Conservation (phyloP, 2,888 invertebrate species). For the Cerceris ruficornis region DNA sequence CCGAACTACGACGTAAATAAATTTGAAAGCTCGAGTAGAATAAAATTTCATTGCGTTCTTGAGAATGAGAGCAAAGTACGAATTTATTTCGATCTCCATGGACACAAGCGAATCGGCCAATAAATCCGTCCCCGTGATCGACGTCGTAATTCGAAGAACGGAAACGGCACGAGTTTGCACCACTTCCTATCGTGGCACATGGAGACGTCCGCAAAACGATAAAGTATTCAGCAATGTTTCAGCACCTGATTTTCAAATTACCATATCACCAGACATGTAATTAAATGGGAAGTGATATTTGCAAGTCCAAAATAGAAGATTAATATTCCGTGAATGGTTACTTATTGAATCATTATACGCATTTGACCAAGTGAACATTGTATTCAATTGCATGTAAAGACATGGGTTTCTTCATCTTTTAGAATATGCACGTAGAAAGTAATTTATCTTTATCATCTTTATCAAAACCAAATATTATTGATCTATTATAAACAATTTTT, state of each 20-base stretch:
- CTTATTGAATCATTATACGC: too few relatives aligned
- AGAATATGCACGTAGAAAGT: too few relatives aligned
- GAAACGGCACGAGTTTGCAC: conserved; percentile 26
- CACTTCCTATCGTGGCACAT: background rate
- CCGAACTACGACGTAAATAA: background rate
- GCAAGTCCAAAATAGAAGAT: background rate
- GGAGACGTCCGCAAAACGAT: conserved; percentile 4
- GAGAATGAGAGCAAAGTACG: background rate
- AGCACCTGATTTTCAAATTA: conserved; percentile 10
- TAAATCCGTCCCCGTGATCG: conserved; percentile 41
- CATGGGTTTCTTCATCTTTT: too few relatives aligned
- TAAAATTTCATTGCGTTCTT: background rate
- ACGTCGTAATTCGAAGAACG: conserved; percentile 33
- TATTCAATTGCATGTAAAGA: too few relatives aligned
- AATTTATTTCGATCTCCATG: conserved; percentile 23
- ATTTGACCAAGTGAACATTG: too few relatives aligned
- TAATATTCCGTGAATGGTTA: too few relatives aligned
- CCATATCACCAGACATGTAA: background rate
- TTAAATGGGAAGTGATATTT: conserved; percentile 11
- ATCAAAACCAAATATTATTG: too few relatives aligned
- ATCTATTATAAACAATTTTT: too few relatives aligned
- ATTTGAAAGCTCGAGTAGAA: background rate
- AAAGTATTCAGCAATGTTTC: conserved; percentile 5
- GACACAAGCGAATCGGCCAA: conserved; percentile 14
- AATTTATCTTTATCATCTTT: too few relatives aligned